These are phyloP conservation scores for Microctenopoma stevenorrisi DNA, from an alignment of 2,797 vertebrate genomes.

Conservation along the genomic window DNA sequence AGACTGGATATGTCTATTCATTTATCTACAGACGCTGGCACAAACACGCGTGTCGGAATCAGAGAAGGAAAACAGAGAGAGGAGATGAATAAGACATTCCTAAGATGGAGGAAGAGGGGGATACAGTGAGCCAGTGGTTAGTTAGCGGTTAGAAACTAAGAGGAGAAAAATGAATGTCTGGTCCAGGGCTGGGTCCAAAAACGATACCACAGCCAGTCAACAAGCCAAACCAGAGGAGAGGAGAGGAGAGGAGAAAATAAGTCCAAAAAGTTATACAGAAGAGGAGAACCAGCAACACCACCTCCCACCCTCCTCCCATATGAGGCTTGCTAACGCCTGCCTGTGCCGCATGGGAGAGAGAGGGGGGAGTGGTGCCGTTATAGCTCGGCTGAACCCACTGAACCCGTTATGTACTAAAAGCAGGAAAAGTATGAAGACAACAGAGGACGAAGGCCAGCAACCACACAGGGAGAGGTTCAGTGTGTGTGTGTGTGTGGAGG, in stretches of 20 bases:
- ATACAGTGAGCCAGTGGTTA: slow-evolving; percentile 73
- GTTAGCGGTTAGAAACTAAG: slow-evolving; percentile 83
- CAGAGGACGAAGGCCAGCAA: slow-evolving; percentile 40
- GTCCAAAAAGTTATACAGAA: slow-evolving; percentile 10
- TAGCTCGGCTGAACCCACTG: slow-evolving; percentile 74
- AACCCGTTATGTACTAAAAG: slow-evolving; percentile 72
- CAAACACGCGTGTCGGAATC: slow-evolving; percentile 41
- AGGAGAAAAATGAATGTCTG: slow-evolving; percentile 81
- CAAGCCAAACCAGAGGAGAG: slow-evolving; percentile 40
- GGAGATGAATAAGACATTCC: slow-evolving; percentile 80
- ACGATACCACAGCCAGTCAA: slow-evolving; percentile 64
- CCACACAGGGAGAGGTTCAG: slow-evolving; percentile 33
- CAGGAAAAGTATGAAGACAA: slow-evolving; percentile 58
- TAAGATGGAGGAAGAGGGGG: slow-evolving; percentile 46
- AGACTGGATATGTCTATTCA: slow-evolving; percentile 19
- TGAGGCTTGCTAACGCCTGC: slow-evolving; percentile 60
- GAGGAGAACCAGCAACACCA: slow-evolving; percentile 27
- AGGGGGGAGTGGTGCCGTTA: slow-evolving; percentile 65
- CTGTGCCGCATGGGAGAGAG: slow-evolving; percentile 53
- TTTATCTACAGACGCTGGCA: slow-evolving; percentile 68
- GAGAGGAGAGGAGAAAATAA: slow-evolving; percentile 10
- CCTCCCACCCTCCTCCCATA: slow-evolving; percentile 41
- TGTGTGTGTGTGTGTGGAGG: not conserved
- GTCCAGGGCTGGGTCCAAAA: slow-evolving; percentile 72
- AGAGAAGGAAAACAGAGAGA: slow-evolving; percentile 40